phyloP scores from a whole-genome alignment of 2,888 invertebrate genomes.

The Cremastobaeus sp. region DNA sequence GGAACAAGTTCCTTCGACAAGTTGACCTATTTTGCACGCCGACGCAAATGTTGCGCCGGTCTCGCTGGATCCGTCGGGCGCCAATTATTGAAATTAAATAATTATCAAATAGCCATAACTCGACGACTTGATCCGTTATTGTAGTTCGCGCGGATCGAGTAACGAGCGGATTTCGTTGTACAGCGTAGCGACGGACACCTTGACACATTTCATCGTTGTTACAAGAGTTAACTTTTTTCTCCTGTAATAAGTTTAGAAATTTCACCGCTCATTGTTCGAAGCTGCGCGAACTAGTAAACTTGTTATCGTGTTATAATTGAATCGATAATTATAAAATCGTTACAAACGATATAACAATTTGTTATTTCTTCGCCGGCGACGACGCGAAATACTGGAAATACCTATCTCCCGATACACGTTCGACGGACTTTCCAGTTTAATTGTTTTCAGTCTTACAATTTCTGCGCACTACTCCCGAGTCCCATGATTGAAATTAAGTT shows the following conservation, averaged over 20 bases:
- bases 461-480: no score
- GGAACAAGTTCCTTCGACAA: constrained; percentile 20
- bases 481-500: no score
- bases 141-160: constrained; percentile 27
- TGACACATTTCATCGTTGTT: constrained; percentile 47
- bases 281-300: no score
- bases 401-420: not conserved
- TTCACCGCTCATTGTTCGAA: constrained; percentile 44
- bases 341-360: no score
- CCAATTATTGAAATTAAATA: constrained; percentile 20
- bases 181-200: constrained; percentile 27
- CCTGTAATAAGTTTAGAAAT: constrained; percentile 38
- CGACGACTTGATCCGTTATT: constrained; percentile 9
- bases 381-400: no score
- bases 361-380: no score
- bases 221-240: constrained; percentile 27
- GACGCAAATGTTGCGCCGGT: no score
- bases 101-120: constrained; percentile 31
- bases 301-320: no score
- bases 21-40: constrained; percentile 30
- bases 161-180: constrained; percentile 33
- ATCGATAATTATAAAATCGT: no score
- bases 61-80: no score
- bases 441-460: no score
- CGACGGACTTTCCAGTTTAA: no score